Percentiles rank a stretch among this genome's conserved stretches.
phyloP scores from a whole-genome alignment of 2,888 invertebrate species.

The Hirudinaria manillensis region DNA sequence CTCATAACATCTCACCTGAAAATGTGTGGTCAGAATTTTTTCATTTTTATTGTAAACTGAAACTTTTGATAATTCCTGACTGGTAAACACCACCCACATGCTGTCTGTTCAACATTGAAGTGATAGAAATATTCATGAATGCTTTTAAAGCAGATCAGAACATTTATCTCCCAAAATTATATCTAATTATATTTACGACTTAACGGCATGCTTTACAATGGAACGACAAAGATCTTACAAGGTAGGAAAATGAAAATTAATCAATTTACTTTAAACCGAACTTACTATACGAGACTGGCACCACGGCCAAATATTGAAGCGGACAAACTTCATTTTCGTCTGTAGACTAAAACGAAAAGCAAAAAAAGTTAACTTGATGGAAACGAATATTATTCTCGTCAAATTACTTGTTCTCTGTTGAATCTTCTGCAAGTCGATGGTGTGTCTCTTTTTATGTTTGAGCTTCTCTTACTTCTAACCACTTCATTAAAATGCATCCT shows the following conservation, averaged over 20 bases:
- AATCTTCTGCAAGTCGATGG: background rate
- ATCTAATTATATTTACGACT: too few relatives aligned
- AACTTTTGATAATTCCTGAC: conserved; percentile 28
- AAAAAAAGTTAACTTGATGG: background rate
- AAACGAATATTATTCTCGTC: background rate
- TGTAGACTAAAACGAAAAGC: background rate
- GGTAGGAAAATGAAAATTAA: too few relatives aligned
- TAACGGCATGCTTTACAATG: too few relatives aligned
- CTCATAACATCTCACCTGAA: background rate
- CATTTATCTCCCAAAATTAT: too few relatives aligned
- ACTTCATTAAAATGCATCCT: conserved; percentile 6
- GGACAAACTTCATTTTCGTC: conserved; percentile 17
- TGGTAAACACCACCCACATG: conserved; percentile 20
- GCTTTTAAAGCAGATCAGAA: too few relatives aligned
- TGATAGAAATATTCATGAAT: background rate
- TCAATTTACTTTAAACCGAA: background rate
- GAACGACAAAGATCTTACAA: too few relatives aligned
- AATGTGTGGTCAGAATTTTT: conserved; percentile 4
- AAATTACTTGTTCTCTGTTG: conserved; percentile 9
- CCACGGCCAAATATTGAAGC: conserved; percentile 19
- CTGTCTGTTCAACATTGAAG: conserved; percentile 11
- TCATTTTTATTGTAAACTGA: conserved; percentile 25
- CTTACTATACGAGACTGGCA: conserved; percentile 29
- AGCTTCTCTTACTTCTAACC: conserved; percentile 12
- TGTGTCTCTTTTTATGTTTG: background rate